Conservation (phyloP, 2,113 vertebrate species). For the Cynocephalus volans region DNA sequence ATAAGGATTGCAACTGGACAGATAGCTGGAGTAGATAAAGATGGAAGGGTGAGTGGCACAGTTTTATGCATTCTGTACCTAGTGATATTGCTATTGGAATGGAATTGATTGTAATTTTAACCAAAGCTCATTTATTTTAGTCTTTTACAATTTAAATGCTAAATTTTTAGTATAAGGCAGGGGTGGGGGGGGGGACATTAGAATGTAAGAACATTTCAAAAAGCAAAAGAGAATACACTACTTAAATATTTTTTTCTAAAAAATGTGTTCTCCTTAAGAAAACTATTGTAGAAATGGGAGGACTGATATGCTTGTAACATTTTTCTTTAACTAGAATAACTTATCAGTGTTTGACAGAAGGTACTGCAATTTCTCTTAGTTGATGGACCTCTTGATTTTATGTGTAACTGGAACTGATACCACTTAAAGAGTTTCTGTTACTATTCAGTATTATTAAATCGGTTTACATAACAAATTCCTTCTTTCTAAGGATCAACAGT, state of each 20-base stretch:
- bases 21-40: conserved; percentile 99
- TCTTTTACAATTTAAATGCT: background rate
- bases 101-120: conserved; percentile 19
- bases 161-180: conserved; percentile 44
- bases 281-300: background rate
- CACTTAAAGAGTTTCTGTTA: conserved; percentile 3
- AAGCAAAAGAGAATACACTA: background rate
- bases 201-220: conserved; percentile 21
- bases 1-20: conserved; percentile 99
- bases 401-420: background rate
- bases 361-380: background rate
- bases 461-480: background rate
- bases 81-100: conserved; percentile 2
- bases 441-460: background rate
- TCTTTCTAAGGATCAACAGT: conserved; percentile 42
- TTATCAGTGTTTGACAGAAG: background rate
- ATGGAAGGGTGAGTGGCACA: conserved; percentile 94
- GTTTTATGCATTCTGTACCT: conserved; percentile 37
- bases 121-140: background rate
- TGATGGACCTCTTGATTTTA: background rate
- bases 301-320: background rate
- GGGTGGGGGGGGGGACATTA: background rate
- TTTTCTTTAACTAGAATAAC: conserved; percentile 14
- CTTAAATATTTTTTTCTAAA: conserved; percentile 11
- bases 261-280: conserved; percentile 19